Base-by-base conservation (phyloP, 2,888 invertebrate genomes). In the Punctoribates punctum region DNA sequence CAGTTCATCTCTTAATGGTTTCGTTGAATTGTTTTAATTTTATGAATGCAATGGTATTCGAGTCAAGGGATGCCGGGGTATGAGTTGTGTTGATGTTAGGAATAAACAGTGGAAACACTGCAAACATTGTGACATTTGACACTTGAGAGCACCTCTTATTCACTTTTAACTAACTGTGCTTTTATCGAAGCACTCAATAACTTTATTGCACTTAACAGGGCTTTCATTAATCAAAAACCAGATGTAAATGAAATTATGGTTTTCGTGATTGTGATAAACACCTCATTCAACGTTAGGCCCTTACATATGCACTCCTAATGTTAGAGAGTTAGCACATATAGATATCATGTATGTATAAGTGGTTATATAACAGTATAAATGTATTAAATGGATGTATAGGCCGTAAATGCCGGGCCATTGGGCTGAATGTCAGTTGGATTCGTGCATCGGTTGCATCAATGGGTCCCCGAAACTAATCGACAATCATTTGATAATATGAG, bases 401-500 rank as follows among this genome's bases (percentile, higher is more conserved):
- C 8, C 9, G 3, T 57, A 4, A 17, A 3, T 2, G 4, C 4
- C 4, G 17, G 46, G 57, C 11, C 34, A 67, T 38, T 34, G 67
- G 67, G 34, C 34, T 34, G 38, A 34, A 67, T 34, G 13, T 4
- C 67, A 67, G 67, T 67, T 67, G 67, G 38, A 67, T n/a, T 67
- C 67, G 67, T 67, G 67, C 67, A 17, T n/a, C n/a, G 11, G 17
- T 11, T 67, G 34, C 67, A 17, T 67, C 67, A 67, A 20, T 67
- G 38, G 38, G 34, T 67, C n/a, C 38, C 67, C 25, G 67, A 29
- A 67, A 67, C 67, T 67, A 67, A 67, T 67, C 67, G 67, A 67
- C 67, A 38, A 67, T 38, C 67, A 38, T 38, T 38, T 67, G n/a
- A 67, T 67, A 67, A 67, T 67, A 38, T 67, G 67, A 67, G 67